Percentiles rank a stretch among this genome's conserved stretches.
phyloP scores from a whole-genome alignment of 2,113 vertebrate species.

The Fukomys damarensis region DNA sequence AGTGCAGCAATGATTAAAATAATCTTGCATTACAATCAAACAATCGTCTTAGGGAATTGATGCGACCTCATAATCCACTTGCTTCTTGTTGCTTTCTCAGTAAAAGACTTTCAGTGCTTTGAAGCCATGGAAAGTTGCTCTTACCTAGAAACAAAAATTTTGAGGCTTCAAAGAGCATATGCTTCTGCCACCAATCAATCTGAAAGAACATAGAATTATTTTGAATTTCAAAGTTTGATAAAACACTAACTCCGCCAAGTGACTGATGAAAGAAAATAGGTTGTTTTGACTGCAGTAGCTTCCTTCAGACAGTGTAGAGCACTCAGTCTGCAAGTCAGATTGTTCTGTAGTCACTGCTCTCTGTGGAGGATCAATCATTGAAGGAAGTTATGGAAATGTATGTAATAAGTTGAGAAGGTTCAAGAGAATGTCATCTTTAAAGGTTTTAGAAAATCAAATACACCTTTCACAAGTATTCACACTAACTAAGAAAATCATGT shows the following conservation, averaged over 20 bases:
- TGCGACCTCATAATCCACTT: conserved; percentile 56
- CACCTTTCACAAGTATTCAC: not conserved
- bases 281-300: not conserved
- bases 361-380: not conserved
- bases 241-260: conserved; percentile 2
- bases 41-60: conserved; percentile 65
- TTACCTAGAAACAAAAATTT: conserved; percentile 47
- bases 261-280: conserved; percentile 50
- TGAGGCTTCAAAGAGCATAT: conserved; percentile 23
- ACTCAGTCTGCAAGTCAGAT: not conserved
- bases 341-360: not conserved
- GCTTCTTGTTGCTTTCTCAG: conserved; percentile 57
- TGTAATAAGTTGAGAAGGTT: not conserved
- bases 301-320: not conserved
- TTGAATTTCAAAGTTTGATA: conserved; percentile 5
- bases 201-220: not conserved
- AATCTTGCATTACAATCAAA: conserved; percentile 63
- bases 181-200: not conserved
- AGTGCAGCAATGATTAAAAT: conserved; percentile 64
- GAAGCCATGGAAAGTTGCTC: conserved; percentile 43
- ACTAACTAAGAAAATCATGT: not conserved
- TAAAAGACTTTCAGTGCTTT: conserved; percentile 58
- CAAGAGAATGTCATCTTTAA: not conserved
- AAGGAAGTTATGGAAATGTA: conserved; percentile 30
- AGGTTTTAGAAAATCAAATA: conserved; percentile 35